Evolutionary conservation across 1,140 invertebrate species (phyloP).

Genomic region (Globodera rostochiensis): DNA sequence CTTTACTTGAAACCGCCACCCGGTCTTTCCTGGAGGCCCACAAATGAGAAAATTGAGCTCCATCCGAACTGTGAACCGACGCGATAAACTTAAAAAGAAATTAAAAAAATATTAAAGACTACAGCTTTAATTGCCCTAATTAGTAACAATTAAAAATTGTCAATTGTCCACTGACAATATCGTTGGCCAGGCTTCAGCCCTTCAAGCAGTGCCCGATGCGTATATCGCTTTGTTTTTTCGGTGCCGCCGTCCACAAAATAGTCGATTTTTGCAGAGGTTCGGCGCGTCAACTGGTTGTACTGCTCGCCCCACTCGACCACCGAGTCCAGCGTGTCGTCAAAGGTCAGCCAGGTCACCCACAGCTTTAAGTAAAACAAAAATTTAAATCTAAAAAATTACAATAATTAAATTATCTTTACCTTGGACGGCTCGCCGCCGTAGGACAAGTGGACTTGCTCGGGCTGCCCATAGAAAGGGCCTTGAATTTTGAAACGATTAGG

Average conservation of each 20-base stretch:
- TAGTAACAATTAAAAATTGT: background rate
- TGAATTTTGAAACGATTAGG: background rate
- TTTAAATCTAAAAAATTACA: background rate
- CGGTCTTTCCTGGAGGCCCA: constrained; percentile 58
- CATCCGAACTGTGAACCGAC: constrained; percentile 62
- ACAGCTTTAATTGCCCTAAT: background rate
- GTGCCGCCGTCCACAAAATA: constrained; percentile 42
- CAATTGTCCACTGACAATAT: constrained; percentile 30
- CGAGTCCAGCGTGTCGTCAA: constrained; percentile 45
- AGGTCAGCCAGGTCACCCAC: constrained; percentile 52
- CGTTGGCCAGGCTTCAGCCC: constrained; percentile 40
- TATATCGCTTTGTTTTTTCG: constrained; percentile 33
- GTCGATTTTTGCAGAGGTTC: constrained; percentile 32
- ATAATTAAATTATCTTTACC: background rate
- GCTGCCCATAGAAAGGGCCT: constrained; percentile 45
- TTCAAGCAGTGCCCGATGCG: constrained; percentile 45
- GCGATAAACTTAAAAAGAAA: constrained; percentile 47
- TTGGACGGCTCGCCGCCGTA: constrained; percentile 35
- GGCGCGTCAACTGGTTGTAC: constrained; percentile 22
- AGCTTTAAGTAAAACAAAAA: background rate
- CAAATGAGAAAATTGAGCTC: constrained; percentile 67
- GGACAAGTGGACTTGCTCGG: constrained; percentile 50
- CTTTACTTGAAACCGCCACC: constrained; percentile 66
- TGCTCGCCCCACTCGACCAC: constrained; percentile 39
- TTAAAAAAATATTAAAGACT: constrained; percentile 9